Base-by-base conservation (phyloP, 2,113 vertebrate genomes). In the Theristicus caerulescens region DNA sequence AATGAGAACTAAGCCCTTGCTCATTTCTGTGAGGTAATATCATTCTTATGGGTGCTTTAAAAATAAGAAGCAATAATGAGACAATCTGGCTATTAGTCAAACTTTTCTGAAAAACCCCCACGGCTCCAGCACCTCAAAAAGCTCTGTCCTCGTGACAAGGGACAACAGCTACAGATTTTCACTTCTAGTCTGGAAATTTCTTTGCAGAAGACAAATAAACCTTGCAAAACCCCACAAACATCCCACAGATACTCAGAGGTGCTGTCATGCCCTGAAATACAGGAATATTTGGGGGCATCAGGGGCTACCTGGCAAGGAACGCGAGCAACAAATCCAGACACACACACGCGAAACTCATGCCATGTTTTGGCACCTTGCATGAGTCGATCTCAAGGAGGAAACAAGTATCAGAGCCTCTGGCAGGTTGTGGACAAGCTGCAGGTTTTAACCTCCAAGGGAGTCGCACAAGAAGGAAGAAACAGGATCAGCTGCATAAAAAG, bases 401-500 rank as follows among this genome's bases (percentile, higher is more conserved):
- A 62, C 25, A 27, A 34, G 54, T 13, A 18, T 5, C 25, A 8
- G 54, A 69, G 64, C 20, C 42, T 9, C 32, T 4, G 17, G 65
- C n/a, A 72, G 44, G 8, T 42, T 11, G 0, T 1, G 3, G 57
- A 25, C 24, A 11, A 11, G 9, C 44, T n/a, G 57, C 34, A 31
- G 51, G 29, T 22, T 26, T 57, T 38, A 11, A 38, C 21, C 22
- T n/a, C 46, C 44, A 13, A 11, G 38, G 34, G 13, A 52, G 26
- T 10, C 6, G 9, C 38, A 32, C 38, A 38, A 34, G 26, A 7
- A 29, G 26, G 64, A 51, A 51, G 38, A 15, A n/a, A 26, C 0
- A 2, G 42, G 49, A 18, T 21, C 24, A 20, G 25, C 6, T 6
- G 20, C 29, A 14, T 7, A 25, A 14, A 46, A 46, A 38, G 24